phyloP scores from a whole-genome alignment of 2,888 invertebrate species.

The Chaetogeoica ovagalla region DNA sequence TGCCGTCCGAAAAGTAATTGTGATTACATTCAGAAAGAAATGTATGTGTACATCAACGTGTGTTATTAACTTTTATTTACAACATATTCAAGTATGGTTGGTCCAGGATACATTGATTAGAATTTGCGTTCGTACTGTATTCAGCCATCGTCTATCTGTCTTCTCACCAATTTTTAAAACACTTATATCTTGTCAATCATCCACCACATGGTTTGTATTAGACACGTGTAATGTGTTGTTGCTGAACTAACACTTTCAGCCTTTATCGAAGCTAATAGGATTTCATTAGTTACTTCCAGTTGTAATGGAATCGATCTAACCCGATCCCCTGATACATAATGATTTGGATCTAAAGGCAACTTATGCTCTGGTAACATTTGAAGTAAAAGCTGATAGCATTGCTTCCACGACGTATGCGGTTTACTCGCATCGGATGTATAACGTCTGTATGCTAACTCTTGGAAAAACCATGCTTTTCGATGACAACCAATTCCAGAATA shows the following conservation, averaged over 20 bases:
- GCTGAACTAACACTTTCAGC: constrained; percentile 92
- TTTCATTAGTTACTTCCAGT: constrained; percentile 88
- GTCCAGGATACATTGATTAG: too few relatives aligned
- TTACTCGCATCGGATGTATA: constrained; percentile 81
- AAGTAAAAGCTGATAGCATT: constrained; percentile 89
- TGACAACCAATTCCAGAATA: constrained; percentile 89
- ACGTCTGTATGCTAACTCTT: constrained; percentile 88
- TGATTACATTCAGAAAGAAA: too few relatives aligned
- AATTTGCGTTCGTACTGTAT: too few relatives aligned
- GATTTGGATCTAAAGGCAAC: constrained; percentile 84
- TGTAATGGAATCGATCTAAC: constrained; percentile 81
- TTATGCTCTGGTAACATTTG: constrained; percentile 90
- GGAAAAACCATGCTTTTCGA: constrained; percentile 93
- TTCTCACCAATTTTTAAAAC: too few relatives aligned
- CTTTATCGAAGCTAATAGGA: constrained; percentile 87
- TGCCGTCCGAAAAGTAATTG: too few relatives aligned
- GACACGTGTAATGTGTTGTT: constrained; percentile 89
- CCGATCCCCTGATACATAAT: constrained; percentile 65
- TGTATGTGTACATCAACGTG: too few relatives aligned
- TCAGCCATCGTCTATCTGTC: too few relatives aligned
- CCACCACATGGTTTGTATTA: constrained; percentile 87
- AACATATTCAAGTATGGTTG: too few relatives aligned
- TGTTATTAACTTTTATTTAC: too few relatives aligned
- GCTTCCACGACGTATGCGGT: constrained; percentile 85
- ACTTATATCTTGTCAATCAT: constrained; percentile 77